phyloP scores from a whole-genome alignment of 2,113 vertebrate genomes.

The Anhinga anhinga region DNA sequence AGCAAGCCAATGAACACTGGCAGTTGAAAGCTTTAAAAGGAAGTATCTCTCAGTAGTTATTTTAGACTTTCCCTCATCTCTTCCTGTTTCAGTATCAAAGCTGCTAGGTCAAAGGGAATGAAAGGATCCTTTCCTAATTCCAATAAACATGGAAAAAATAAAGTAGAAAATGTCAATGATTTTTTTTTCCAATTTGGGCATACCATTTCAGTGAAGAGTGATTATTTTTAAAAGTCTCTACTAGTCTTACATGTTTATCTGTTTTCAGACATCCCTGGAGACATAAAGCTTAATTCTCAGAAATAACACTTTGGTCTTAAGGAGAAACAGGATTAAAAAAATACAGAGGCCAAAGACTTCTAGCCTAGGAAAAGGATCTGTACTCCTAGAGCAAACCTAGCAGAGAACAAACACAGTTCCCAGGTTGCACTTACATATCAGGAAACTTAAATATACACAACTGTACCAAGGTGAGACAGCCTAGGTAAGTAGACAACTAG shows the following conservation, averaged over 20 bases:
- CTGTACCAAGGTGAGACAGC: not conserved
- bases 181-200: not conserved
- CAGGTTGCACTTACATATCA: not conserved
- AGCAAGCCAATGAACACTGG: not conserved
- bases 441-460: not conserved
- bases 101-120: not conserved
- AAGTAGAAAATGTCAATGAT: rapidly evolving
- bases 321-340: not conserved
- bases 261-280: not conserved
- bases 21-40: not conserved
- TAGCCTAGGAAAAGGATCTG: not conserved
- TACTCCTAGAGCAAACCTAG: not conserved
- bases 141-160: not conserved
- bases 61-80: not conserved
- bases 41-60: not conserved
- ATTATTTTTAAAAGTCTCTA: not conserved
- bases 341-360: not conserved
- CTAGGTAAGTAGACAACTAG: not conserved
- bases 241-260: not conserved
- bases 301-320: not conserved
- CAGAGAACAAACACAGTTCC: not conserved
- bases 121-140: not conserved
- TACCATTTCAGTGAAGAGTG: not conserved
- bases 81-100: not conserved
- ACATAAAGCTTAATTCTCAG: not conserved